These are phyloP conservation scores for Gryllus longicercus DNA, from an alignment of 2,888 invertebrate genomes.

Conservation along the genomic window DNA sequence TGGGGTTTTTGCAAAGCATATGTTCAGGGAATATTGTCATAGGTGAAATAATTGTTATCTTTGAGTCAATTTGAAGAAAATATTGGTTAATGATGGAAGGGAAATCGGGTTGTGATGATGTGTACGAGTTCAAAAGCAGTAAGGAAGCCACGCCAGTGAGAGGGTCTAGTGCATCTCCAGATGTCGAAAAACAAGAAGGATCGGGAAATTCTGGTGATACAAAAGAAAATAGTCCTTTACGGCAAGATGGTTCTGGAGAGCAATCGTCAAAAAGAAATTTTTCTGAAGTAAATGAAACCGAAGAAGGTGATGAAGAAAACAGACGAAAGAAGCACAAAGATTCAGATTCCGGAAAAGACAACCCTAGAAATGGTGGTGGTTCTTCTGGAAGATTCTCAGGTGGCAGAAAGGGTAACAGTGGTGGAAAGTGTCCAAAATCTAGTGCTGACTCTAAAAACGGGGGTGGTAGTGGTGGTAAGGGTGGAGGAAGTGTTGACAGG, in stretches of 20 bases:
- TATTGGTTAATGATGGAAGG: conserved; percentile 37
- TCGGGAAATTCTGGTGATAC: conserved; percentile 45
- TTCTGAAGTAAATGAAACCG: conserved; percentile 47
- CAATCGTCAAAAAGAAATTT: conserved; percentile 38
- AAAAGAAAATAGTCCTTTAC: conserved; percentile 22
- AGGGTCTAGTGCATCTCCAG: conserved; percentile 48
- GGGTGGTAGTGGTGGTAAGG: conserved; percentile 48
- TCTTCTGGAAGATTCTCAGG: conserved; percentile 27
- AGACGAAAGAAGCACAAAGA: conserved; percentile 76
- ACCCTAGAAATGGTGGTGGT: conserved; percentile 36
- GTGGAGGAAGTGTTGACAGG: conserved; percentile 53
- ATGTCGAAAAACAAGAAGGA: conserved; percentile 40
- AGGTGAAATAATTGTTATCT: too few species aligned
- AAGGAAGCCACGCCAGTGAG: conserved; percentile 51
- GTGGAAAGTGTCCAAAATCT: conserved; percentile 30
- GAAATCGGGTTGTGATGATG: conserved; percentile 47
- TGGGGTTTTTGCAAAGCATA: too few species aligned
- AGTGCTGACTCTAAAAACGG: conserved; percentile 66
- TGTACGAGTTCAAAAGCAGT: conserved; percentile 58
- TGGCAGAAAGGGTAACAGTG: conserved; percentile 29
- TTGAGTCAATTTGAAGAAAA: too few species aligned
- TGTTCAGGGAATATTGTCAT: too few species aligned
- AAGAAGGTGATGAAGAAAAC: conserved; percentile 63
- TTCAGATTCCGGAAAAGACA: conserved; percentile 57
- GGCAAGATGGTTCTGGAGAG: conserved; percentile 31